Percentiles rank a stretch among this genome's conserved stretches.
These are phyloP conservation scores for Lasioglossum marginatum DNA, from an alignment of 2,888 invertebrate species.

Conservation along the genomic window DNA sequence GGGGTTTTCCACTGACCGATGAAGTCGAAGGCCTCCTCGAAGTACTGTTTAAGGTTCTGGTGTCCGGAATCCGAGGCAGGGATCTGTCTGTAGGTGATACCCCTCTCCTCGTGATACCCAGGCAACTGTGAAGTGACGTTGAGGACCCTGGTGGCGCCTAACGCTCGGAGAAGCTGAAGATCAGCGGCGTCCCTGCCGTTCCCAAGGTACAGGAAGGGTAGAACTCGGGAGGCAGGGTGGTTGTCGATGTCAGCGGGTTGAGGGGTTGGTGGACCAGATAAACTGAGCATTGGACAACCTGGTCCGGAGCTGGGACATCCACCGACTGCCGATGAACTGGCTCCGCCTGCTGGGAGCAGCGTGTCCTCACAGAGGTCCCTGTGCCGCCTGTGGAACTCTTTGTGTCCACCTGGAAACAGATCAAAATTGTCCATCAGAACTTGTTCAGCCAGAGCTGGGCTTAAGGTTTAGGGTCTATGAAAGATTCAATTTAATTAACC, in stretches of 20 bases:
- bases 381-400: slow-evolving; percentile 89
- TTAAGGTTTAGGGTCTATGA: too few species aligned
- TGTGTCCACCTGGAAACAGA: slow-evolving; percentile 88
- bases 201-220: slow-evolving; percentile 93
- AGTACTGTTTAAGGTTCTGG: slow-evolving; percentile 95
- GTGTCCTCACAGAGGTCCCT: slow-evolving; percentile 91
- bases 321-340: slow-evolving; percentile 78
- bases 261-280: slow-evolving; percentile 77
- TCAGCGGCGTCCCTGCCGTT: slow-evolving; percentile 93
- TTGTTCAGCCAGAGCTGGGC: background rate
- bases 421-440: background rate
- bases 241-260: slow-evolving; percentile 88
- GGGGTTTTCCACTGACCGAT: slow-evolving; percentile 88
- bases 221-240: slow-evolving; percentile 91
- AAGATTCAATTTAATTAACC: background rate
- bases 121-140: slow-evolving; percentile 93
- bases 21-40: slow-evolving; percentile 94
- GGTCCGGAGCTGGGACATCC: slow-evolving; percentile 84
- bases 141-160: slow-evolving; percentile 91
- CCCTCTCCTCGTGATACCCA: slow-evolving; percentile 89
- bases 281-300: slow-evolving; percentile 79
- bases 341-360: slow-evolving; percentile 85
- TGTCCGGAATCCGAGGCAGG: slow-evolving; percentile 93
- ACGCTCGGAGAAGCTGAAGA: slow-evolving; percentile 87
- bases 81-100: slow-evolving; percentile 90